Base-by-base conservation (phyloP, 2,888 invertebrate genomes). In the Cyclophora albipunctata region DNA sequence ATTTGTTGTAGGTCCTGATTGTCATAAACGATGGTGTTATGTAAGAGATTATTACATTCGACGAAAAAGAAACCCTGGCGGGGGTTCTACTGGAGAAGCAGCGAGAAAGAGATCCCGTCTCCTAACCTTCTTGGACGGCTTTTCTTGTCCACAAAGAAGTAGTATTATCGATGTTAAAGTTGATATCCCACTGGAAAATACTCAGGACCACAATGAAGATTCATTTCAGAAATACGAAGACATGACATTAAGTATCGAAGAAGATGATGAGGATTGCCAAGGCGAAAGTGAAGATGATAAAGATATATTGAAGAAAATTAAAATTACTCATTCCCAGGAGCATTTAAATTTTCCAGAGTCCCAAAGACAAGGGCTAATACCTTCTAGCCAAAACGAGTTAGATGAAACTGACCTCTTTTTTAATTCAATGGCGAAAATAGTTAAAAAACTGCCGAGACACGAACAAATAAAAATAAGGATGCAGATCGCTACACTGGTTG, bases 11-110 rank as follows among this genome's bases (percentile, higher is more conserved):
- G 58, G 55, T 52, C 45, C 55, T 4, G 62, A 67, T 52, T 68
- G 66, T 56, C 58, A 50, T 51, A 71, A 70, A 49, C 60, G 69
- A 42, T 73, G 72, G 68, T 53, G 56, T 45, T 72, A 73, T 52
- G 52, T 73, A 47, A 54, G 72, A 48, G 73, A 74, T 48, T 72
- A 73, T 56, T 71, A 73, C 52, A 62, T 72, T 50, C 58, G 65
- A 48, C 59, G 69, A 7, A 61, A 54, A 67, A 67, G 64, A 47
- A 73, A 71, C 63, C 59, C 63, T 7, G 20, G 20, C 20, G 60
- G 63, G 4, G 5, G 4, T 50, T 51, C 55, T 35, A 52, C 58
- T 40, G 71, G 72, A 46, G 67, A 71, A 60, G 66, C 70, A 55
- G 67, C 67, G 3, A 64, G 59, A 45, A 68, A 64, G 7, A 66